Evolutionary conservation across 2,113 vertebrate genomes (phyloP), one percentile per base, ranked within the genome.

Genomic region (rabbit (Oryctolagus cuniculus)): DNA sequence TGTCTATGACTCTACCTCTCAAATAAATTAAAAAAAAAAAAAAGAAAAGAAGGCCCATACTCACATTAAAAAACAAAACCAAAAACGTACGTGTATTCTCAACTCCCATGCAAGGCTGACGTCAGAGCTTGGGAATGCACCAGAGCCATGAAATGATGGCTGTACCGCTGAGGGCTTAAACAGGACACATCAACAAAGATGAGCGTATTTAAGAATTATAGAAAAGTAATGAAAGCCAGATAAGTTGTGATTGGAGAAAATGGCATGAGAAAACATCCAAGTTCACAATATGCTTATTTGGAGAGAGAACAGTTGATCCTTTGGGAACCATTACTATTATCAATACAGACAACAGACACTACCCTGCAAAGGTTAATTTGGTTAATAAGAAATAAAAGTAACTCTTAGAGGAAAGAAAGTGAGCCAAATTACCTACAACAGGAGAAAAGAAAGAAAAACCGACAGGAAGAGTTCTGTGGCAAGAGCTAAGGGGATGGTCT

Each of bases 81-180:
- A 75, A 81, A 96, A 93, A 97, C 87, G 96, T 93, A 12, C 98
- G 97, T 55, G 96, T 96, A 97, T 93, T 98, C 94, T 97, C 93
- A 91, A 80, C 87, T 94, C 96, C 94, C 93, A 91, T 81, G 93
- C 97, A 98, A 96, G 93, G 94, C 55, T 98, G 96, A 98, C 95
- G 98, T 98, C 94, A 97, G 97, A 96, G 73, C 90, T 89, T 90
- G 97, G 96, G 97, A 97, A 98, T 95, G 97, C 96, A 96, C 67
- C 34, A 86, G 44, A 84, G 5, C 11, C 61, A 72, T 63, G 91
- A 97, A 44, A 96, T 97, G 98, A 95, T 96, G 97, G 97, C 88
- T 92, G 90, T 88, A 86, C 75, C 25, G 16, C 73, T 34, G 36
- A 89, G 53, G 38, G n/a, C 64, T 90, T 95, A 86, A 81, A 73